Percentiles rank a stretch among this genome's conserved stretches.
phyloP scores from a whole-genome alignment of 2,888 invertebrate genomes.

The Lasioglossum oenotherae region DNA sequence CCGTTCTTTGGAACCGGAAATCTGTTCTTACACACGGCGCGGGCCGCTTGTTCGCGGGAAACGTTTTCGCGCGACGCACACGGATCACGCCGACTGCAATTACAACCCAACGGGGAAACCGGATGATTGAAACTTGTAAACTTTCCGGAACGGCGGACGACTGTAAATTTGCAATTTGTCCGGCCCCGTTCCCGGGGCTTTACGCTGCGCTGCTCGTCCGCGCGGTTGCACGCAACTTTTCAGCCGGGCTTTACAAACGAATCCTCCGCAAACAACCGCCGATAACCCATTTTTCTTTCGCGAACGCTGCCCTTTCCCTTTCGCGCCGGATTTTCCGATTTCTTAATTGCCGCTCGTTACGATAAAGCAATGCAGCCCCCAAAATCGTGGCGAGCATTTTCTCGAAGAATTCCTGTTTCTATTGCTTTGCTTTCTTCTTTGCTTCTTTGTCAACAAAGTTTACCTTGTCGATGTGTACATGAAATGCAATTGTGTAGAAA shows the following conservation, averaged over 20 bases:
- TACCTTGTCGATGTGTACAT: too few species aligned
- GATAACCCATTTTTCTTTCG: background rate
- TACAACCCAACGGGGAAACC: background rate
- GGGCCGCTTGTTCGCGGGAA: background rate
- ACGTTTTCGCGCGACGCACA: background rate
- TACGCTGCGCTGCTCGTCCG: constrained; percentile 18
- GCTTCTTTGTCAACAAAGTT: too few species aligned
- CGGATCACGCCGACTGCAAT: constrained; percentile 18
- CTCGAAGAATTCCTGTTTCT: background rate
- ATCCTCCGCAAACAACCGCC: background rate
- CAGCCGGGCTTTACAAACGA: constrained; percentile 6
- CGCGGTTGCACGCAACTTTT: constrained; percentile 19
- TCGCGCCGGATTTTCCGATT: background rate
- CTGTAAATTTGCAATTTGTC: constrained; percentile 35
- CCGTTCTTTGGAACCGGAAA: background rate
- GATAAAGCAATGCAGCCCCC: background rate
- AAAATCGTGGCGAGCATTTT: background rate
- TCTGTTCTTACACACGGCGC: background rate
- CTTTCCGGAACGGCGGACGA: background rate
- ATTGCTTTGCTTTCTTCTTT: background rate
- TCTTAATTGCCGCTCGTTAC: background rate
- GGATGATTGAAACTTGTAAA: constrained; percentile 28
- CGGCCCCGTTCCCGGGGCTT: background rate
- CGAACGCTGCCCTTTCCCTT: background rate
- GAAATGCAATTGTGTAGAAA: too few species aligned